These are phyloP conservation scores for Chironomus striatipennis DNA, from an alignment of 1,140 invertebrate genomes.

Conservation along the genomic window DNA sequence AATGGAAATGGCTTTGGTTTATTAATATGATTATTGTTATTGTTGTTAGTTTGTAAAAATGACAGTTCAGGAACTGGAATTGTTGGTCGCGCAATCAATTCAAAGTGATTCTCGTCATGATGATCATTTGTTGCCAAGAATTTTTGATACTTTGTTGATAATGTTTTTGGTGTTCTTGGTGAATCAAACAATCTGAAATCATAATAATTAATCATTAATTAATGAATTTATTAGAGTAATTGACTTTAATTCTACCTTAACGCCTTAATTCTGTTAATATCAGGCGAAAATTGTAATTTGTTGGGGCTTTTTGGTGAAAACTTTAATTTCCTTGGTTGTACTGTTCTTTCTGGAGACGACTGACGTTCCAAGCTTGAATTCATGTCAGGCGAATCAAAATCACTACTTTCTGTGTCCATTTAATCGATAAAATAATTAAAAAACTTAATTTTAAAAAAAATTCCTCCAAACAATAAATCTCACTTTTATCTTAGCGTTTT, in stretches of 20 bases:
- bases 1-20: constrained; percentile 7
- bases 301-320: neutral
- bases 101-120: constrained; percentile 48
- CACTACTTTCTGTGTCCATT: constrained; percentile 21
- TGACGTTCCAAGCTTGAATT: constrained; percentile 18
- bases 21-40: constrained; percentile 39
- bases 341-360: constrained; percentile 6
- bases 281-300: neutral
- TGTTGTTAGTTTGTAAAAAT: constrained; percentile 41
- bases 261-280: constrained; percentile 19
- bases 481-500: no score
- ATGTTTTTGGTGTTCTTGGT: constrained; percentile 73
- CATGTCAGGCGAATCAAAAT: constrained; percentile 20
- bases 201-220: neutral
- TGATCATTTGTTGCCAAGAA: neutral
- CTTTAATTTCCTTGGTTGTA: neutral
- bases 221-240: neutral
- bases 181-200: constrained; percentile 66
- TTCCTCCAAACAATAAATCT: neutral
- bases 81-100: constrained; percentile 51
- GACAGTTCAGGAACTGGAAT: constrained; percentile 43
- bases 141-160: constrained; percentile 11
- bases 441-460: neutral
- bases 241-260: neutral
- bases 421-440: neutral